Base-by-base conservation (phyloP, 2,797 vertebrate genomes). In the Tarsius wallacei region DNA sequence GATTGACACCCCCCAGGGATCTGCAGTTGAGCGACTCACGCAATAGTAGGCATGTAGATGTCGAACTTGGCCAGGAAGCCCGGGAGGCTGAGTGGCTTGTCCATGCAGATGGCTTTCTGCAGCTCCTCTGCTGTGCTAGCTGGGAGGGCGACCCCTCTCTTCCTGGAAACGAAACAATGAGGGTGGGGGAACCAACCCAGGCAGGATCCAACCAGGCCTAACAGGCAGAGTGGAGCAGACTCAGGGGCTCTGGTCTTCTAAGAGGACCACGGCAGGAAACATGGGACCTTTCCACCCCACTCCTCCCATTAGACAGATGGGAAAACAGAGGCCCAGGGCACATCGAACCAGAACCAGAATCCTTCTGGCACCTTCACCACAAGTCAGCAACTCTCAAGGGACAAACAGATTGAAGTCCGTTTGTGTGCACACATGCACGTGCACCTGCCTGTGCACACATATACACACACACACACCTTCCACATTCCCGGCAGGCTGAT, bases 1-100 rank as follows among this genome's bases (percentile, higher is more conserved):
- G 17, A 16, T 6, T 0, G 2, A 10, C 0, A 0, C 47, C 4
- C 14, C 68, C 24, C 24, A 9, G 2, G 59, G 87, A 42, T 17
- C 63, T 2, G 2, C 16, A 55, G 61, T 2, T 1, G 0, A 21
- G 12, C 63, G 42, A 99, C 99, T 99, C 98, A 99, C 99, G 99
- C 99, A 47, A 99, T 98, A 49, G 98, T 99, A 3, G 99, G 99
- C 99, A 99, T 99, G 99, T 99, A 99, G 96, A 98, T 90, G 0
- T 92, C 59, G 28, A 99, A 99, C 97, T 99, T 99, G 42, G 93
- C 87, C 86, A 99, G 98, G 98, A 99, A 99, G 0, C 17, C 53
- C 0, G 99, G 98, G 64, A 99, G 99, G 2, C 97, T 98, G 73
- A 95, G 89, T 0, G 99, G 99, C 14, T 98, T 0, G 0, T 98